A percentile compares a stretch with the other conserved stretches of the same genome.
Conservation (phyloP, 2,888 invertebrate genomes). For the Biston stratarius region DNA sequence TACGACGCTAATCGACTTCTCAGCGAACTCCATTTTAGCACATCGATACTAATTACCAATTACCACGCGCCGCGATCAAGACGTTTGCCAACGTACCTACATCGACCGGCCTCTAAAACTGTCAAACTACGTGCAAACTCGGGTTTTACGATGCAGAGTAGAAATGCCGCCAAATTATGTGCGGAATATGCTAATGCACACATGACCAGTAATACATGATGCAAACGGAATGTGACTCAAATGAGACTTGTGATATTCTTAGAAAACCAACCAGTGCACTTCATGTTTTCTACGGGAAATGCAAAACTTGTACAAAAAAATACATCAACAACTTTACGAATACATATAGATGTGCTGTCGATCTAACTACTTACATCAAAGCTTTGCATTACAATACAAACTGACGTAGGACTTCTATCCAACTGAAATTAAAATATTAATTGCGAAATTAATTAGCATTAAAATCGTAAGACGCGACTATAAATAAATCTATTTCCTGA, state of each 20-base stretch:
- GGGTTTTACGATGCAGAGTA: conserved; percentile 39
- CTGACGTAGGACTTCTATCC: neutral
- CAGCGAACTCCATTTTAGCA: conserved; percentile 76
- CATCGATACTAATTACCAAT: conserved; percentile 78
- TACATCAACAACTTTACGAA: neutral
- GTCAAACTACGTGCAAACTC: conserved; percentile 40
- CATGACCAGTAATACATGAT: conserved; percentile 40
- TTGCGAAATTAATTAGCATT: neutral
- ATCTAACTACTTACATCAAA: too few relatives aligned
- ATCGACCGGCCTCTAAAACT: conserved; percentile 43
- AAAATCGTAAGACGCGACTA: conserved; percentile 13
- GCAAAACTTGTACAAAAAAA: neutral
- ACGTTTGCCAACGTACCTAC: conserved; percentile 53
- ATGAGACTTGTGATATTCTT: conserved; percentile 36
- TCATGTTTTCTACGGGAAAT: conserved; percentile 27
- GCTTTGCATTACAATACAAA: neutral
- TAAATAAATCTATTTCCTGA: conserved; percentile 44
- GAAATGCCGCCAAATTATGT: conserved; percentile 39
- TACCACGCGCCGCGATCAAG: conserved; percentile 65
- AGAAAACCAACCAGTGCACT: conserved; percentile 31
- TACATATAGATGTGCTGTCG: neutral
- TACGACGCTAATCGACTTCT: conserved; percentile 71
- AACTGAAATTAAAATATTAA: neutral
- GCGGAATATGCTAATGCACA: conserved; percentile 36
- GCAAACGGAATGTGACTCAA: conserved; percentile 37